A percentile compares a stretch with the other conserved stretches of the same genome.
Conservation (phyloP, 2,113 vertebrate genomes). For the Carassius carassius region DNA sequence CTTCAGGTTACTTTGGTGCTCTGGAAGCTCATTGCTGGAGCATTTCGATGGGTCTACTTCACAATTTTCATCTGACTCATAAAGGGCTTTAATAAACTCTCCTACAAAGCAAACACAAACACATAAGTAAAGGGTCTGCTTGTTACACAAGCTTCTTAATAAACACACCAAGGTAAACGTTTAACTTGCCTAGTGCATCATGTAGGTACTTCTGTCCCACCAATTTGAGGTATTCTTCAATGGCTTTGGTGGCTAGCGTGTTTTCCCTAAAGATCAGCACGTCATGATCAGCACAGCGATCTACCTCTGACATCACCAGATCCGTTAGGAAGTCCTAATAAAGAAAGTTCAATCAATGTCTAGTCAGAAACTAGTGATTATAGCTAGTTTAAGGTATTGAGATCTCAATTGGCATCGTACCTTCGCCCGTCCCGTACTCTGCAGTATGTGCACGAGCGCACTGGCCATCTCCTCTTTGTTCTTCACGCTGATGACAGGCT, state of each 20-base stretch:
- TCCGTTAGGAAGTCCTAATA: constrained; percentile 93
- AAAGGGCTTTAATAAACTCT: constrained; percentile 95
- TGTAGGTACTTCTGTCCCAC: constrained; percentile 96
- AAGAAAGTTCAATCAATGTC: constrained; percentile 43
- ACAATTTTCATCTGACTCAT: constrained; percentile 97
- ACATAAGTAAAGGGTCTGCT: not conserved
- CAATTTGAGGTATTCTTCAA: constrained; percentile 95
- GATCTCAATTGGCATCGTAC: constrained; percentile 65
- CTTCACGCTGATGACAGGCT: constrained; percentile 93
- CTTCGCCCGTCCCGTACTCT: constrained; percentile 95
- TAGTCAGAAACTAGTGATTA: not conserved
- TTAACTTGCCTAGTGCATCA: constrained; percentile 86
- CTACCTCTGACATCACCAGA: constrained; percentile 95
- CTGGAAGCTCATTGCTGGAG: constrained; percentile 79
- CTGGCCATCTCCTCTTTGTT: constrained; percentile 97
- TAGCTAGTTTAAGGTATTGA: not conserved
- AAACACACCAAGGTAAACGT: not conserved
- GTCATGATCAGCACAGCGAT: constrained; percentile 93
- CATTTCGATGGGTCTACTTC: constrained; percentile 93
- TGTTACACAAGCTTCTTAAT: not conserved
- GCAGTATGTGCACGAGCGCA: constrained; percentile 95
- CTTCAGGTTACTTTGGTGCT: constrained; percentile 95
- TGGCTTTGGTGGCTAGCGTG: constrained; percentile 94
- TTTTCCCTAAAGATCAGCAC: constrained; percentile 98
- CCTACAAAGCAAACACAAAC: constrained; percentile 70